These are phyloP conservation scores for Drosophila melanica DNA, from an alignment of 1,140 invertebrate genomes.

Conservation along the genomic window DNA sequence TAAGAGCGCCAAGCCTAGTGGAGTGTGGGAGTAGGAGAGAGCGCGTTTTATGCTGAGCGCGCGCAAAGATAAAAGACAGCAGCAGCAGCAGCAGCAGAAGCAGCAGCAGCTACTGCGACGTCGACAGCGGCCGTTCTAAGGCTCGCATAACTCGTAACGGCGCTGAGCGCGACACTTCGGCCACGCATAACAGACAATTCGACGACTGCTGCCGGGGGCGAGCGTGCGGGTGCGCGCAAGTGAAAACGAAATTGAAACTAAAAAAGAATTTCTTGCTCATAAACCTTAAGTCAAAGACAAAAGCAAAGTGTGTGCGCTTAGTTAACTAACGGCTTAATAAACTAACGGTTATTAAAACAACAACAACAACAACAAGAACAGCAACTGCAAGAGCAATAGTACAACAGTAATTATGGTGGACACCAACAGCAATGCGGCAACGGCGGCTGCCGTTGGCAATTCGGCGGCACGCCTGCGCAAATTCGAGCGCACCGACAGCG, in stretches of 20 bases:
- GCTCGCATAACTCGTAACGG: slow-evolving; percentile 37
- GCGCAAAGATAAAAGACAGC: slow-evolving; percentile 50
- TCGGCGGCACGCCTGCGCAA: slow-evolving; percentile 74
- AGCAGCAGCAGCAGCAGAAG: slow-evolving; percentile 23
- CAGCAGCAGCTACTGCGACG: slow-evolving; percentile 20
- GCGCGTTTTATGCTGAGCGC: slow-evolving; percentile 36
- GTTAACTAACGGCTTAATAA: background rate
- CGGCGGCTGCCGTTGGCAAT: slow-evolving; percentile 21
- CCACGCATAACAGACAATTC: slow-evolving; percentile 44
- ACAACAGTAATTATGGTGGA: slow-evolving; percentile 57
- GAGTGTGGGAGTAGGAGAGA: slow-evolving; percentile 16
- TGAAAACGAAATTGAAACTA: slow-evolving; percentile 62
- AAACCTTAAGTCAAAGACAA: slow-evolving; percentile 4
- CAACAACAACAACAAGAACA: background rate
- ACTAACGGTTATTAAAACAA: slow-evolving; percentile 24
- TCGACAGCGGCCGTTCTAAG: slow-evolving; percentile 39
- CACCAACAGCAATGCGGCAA: slow-evolving; percentile 56
- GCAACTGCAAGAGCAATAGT: background rate
- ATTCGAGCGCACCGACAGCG: slow-evolving; percentile 90
- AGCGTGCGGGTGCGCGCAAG: slow-evolving; percentile 22
- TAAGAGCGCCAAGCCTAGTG: slow-evolving; percentile 22
- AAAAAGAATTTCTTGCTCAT: slow-evolving; percentile 39
- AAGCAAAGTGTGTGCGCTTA: slow-evolving; percentile 23
- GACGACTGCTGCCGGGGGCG: slow-evolving; percentile 19
- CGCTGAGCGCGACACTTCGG: slow-evolving; percentile 47